phyloP scores from a whole-genome alignment of 1,140 invertebrate species.

The Colletes gigas region DNA sequence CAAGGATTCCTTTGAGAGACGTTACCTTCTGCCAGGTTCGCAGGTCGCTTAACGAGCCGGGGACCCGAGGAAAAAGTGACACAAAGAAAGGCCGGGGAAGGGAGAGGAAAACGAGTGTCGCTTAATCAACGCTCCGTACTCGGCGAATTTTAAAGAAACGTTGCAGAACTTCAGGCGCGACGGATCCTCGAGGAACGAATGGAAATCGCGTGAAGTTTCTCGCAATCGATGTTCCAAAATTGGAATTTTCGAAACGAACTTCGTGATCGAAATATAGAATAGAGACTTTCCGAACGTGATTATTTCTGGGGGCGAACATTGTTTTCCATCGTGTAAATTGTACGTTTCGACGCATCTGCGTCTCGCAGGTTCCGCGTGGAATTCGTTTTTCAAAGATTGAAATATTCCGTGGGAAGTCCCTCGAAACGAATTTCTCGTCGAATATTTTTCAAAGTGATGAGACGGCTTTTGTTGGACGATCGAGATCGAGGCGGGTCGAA shows the following conservation, averaged over 20 bases:
- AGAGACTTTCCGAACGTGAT: no score
- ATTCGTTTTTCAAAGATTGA: neutral
- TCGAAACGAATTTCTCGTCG: neutral
- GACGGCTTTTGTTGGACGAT: slow-evolving; percentile 7
- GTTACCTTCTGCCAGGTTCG: slow-evolving; percentile 27
- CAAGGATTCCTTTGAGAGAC: slow-evolving; percentile 52
- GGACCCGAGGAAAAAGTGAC: slow-evolving; percentile 3
- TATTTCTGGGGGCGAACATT: no score
- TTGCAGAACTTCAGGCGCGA: neutral
- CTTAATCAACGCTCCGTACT: slow-evolving; percentile 55
- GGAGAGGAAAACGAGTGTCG: slow-evolving; percentile 3
- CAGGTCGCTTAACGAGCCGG: slow-evolving; percentile 55
- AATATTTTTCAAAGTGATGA: neutral
- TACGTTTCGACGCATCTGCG: no score
- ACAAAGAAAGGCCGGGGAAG: neutral
- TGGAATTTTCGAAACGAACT: no score
- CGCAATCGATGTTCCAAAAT: neutral
- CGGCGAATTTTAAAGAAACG: slow-evolving; percentile 42
- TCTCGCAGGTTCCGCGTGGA: no score
- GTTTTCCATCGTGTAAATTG: no score
- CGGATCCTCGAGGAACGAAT: neutral
- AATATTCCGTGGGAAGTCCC: neutral
- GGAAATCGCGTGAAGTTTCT: slow-evolving; percentile 11
- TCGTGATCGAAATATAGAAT: no score
- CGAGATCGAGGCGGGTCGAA: neutral